Percentiles rank a stretch among this genome's conserved stretches.
Conservation (phyloP, 2,113 vertebrate species). For the Pteropus alecto region DNA sequence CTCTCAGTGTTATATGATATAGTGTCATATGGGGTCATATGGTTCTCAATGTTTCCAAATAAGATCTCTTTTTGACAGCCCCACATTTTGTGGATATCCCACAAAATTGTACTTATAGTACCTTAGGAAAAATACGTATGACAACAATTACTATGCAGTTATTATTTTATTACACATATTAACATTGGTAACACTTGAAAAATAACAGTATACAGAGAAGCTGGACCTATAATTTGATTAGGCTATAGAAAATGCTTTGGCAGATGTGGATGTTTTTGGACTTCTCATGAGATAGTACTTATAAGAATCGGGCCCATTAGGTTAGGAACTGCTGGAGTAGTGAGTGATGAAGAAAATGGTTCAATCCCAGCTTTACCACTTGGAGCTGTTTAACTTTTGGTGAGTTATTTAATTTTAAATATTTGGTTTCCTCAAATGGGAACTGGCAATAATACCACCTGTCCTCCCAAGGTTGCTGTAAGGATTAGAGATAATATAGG, state of each 20-base stretch:
- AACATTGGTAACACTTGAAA: background rate
- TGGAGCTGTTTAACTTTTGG: background rate
- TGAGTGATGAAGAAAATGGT: conserved; percentile 10
- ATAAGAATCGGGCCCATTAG: background rate
- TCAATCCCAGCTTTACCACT: background rate
- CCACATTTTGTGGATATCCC: background rate
- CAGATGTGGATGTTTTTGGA: background rate
- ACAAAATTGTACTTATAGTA: background rate
- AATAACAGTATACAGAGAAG: background rate
- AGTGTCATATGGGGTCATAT: background rate
- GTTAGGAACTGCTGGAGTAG: background rate
- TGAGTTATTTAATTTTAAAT: conserved; percentile 40
- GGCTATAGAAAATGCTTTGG: background rate
- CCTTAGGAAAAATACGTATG: conserved; percentile 7
- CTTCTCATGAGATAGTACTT: background rate
- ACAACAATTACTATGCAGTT: background rate
- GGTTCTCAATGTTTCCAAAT: background rate
- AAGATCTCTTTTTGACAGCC: background rate
- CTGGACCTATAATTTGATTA: background rate
- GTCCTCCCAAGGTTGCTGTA: background rate
- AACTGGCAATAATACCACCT: background rate
- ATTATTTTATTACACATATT: background rate
- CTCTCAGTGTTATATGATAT: background rate
- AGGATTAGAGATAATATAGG: conserved; percentile 17
- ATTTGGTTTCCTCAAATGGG: background rate